Base-by-base conservation (phyloP, 1,140 invertebrate species). In the Pemphigus obesinymphae region DNA sequence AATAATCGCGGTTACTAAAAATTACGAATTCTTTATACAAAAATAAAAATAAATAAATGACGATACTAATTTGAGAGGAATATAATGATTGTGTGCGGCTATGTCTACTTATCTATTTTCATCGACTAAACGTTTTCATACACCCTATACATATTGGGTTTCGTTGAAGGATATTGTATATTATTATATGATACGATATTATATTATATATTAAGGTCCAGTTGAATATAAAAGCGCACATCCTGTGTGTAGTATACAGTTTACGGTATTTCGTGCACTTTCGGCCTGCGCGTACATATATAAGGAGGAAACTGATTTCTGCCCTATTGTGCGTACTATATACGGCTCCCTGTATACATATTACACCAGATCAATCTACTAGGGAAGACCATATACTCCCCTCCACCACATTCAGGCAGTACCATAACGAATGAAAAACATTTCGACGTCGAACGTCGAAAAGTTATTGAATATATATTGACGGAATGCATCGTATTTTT, bases 301-400 rank as follows among this genome's bases (percentile, higher is more conserved):
- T n/a, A n/a, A n/a, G 66, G 23, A 70, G 11, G 50, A 50, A 70
- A 70, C 66, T 26, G 37, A 70, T 70, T 70, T 45, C 37, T 70
- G 23, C 37, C 17, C 70, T n/a, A 29, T 73, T 73, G 70, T 73
- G 68, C 40, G 37, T 40, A 23, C n/a, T n/a, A n/a, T n/a, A n/a
- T n/a, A n/a, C n/a, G n/a, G n/a, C n/a, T 31, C 8, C 26, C 17
- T 6, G 20, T n/a, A n/a, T n/a, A n/a, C n/a, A n/a, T n/a, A n/a
- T n/a, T 23, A 73, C 43, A n/a, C 45, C 26, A 45, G 70, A 73
- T 73, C 70, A 73, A 73, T 73, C 70, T 31, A 31, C 43, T 45
- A 10, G 17, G 50, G 26, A 13, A 43, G 26, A 70, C 11, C 5
- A 23, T 13, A 10, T 0, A 11, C 11, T 13, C 37, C 5, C 13